phyloP scores from a whole-genome alignment of 2,113 vertebrate genomes.

The Conger conger region DNA sequence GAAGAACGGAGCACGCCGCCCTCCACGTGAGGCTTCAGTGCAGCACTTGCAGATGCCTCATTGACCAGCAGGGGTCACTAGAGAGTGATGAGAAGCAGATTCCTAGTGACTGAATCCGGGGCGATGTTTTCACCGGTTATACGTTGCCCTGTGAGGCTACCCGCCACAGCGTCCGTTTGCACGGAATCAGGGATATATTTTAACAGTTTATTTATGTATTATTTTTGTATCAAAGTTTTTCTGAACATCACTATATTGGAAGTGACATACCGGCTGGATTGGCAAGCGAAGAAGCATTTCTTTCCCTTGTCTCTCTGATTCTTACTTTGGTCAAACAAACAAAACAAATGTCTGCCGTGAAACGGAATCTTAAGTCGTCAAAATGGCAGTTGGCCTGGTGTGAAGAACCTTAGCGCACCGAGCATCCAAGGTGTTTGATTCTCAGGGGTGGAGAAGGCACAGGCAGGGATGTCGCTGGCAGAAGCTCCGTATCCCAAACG shows the following conservation, averaged over 20 bases:
- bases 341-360: background rate
- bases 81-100: too few species aligned
- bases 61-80: too few species aligned
- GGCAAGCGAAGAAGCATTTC: background rate
- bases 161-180: too few species aligned
- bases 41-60: too few species aligned
- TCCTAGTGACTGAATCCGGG: too few species aligned
- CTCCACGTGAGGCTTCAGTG: too few species aligned
- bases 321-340: background rate
- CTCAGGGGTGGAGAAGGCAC: background rate
- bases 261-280: background rate
- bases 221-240: background rate
- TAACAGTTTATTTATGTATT: background rate
- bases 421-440: background rate
- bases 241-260: background rate
- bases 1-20: too few species aligned
- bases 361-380: background rate
- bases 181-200: background rate
- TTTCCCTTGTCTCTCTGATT: background rate
- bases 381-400: background rate
- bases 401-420: background rate
- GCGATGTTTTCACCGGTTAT: too few species aligned
- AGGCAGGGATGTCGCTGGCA: background rate
- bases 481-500: background rate
- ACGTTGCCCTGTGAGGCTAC: too few species aligned